Conservation (phyloP, 92 coral and sea anemone genomes). For the Parazoanthus atlanticus region DNA sequence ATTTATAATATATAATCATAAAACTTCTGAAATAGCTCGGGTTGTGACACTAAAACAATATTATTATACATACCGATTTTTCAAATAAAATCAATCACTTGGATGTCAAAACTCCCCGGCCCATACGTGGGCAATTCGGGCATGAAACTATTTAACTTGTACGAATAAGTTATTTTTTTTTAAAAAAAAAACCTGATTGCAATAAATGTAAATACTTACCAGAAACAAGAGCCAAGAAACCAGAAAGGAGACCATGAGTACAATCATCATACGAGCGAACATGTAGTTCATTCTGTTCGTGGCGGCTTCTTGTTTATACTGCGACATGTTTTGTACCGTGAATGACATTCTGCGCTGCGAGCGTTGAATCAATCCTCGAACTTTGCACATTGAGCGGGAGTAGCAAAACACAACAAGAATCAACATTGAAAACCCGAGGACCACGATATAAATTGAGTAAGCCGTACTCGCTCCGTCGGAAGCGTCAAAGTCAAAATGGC, state of each 20-base stretch:
- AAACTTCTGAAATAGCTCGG: too few species aligned
- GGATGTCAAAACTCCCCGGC: too few species aligned
- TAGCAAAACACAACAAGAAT: constrained; percentile 58
- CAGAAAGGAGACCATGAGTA: constrained; percentile 58
- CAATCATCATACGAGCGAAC: constrained; percentile 74
- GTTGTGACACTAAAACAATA: too few species aligned
- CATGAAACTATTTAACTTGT: too few species aligned
- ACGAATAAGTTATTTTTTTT: not conserved
- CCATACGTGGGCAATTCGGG: not conserved
- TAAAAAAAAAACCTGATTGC: not conserved
- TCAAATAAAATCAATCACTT: not conserved
- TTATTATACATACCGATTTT: too few species aligned
- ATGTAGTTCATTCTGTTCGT: constrained; percentile 55
- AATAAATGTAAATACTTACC: constrained; percentile 50
- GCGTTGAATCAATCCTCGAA: constrained; percentile 54
- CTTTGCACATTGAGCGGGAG: constrained; percentile 61
- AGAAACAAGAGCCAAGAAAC: constrained; percentile 66
- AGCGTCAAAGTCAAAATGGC: constrained; percentile 64
- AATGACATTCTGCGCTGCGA: constrained; percentile 58
- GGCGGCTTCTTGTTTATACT: constrained; percentile 36
- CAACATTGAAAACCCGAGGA: constrained; percentile 61
- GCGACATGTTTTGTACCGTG: constrained; percentile 26
- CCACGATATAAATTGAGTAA: constrained; percentile 54
- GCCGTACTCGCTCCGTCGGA: constrained; percentile 34
- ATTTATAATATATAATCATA: too few species aligned